phyloP scores from a whole-genome alignment of 2,797 vertebrate genomes.

The Percopsis omiscomaycus region DNA sequence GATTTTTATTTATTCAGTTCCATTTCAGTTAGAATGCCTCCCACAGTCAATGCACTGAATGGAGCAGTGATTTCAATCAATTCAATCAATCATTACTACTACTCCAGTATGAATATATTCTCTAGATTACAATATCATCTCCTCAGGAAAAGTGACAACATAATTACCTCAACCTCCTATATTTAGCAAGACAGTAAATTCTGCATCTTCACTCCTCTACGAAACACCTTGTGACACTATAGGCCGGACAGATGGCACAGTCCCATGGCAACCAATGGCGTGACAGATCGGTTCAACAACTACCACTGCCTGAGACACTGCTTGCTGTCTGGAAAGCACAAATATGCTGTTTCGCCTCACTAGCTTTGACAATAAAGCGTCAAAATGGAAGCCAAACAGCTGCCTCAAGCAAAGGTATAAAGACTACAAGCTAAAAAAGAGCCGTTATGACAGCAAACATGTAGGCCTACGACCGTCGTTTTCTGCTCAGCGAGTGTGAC shows the following conservation, averaged over 20 bases:
- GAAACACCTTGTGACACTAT: not conserved
- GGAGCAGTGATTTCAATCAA: too few species aligned
- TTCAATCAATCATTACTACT: too few species aligned
- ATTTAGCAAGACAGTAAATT: too few species aligned
- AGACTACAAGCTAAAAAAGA: not conserved
- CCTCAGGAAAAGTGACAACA: too few species aligned
- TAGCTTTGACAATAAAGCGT: constrained; percentile 19
- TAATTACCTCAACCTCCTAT: too few species aligned
- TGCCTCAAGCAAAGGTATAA: constrained; percentile 6
- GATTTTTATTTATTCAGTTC: too few species aligned
- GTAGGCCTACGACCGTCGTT: constrained; percentile 25
- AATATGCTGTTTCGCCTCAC: constrained; percentile 14
- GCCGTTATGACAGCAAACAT: constrained; percentile 14
- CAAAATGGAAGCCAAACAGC: constrained; percentile 13
- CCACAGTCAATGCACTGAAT: too few species aligned
- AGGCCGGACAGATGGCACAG: not conserved
- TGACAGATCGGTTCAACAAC: not conserved
- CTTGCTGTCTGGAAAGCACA: constrained; percentile 14
- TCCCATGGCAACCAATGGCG: not conserved
- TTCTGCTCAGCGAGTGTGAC: constrained; percentile 36
- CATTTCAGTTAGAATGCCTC: too few species aligned
- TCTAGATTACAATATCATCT: too few species aligned
- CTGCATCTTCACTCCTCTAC: not conserved
- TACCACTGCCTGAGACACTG: not conserved
- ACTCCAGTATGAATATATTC: too few species aligned